Base-by-base conservation (phyloP, 1,140 invertebrate genomes). In the Anastrepha obliqua region DNA sequence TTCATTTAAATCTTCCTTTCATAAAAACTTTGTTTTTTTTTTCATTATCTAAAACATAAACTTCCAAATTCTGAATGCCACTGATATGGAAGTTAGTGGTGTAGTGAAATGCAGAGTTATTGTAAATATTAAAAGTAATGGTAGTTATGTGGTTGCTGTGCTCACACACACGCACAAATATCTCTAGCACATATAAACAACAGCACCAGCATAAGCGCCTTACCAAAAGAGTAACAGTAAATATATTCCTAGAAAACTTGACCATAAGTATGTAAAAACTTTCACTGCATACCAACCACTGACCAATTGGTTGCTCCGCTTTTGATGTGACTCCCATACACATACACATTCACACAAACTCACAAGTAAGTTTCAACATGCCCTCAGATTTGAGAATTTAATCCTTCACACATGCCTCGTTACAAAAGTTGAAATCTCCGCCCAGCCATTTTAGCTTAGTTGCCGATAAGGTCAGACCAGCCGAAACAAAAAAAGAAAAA, bases 361-460 rank as follows among this genome's bases (percentile, higher is more conserved):
- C n/a, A 44, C 7, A 42, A 74, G 42, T 81, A 58, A 81, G 74
- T 51, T 55, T n/a, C 13, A 55, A 20, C n/a, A 81, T 81, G 44
- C 42, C 74, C 74, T 9, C 74, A 55, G 47, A 81, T 58, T 51
- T 55, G 47, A 81, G 51, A 9, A 47, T 74, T 74, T 47, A 17
- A 74, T 74, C 70, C 70, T 74, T 74, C 70, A 74, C 70, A 74
- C 70, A 74, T 74, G 44, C 70, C 44, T 81, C 7, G 47, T 47
- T 81, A 81, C 74, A 81, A 55, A 51, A 2, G 17, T 51, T 81
- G 47, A 81, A 20, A 44, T 55, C 47, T 81, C 44, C 74, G 74
- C 74, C 74, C 74, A 81, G 47, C 47, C 74, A 81, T 17, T 81
- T 81, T 51, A 47, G n/a, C 74, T 29, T 5, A 81, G 74, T 81